Evolutionary conservation across 2,113 vertebrate species (phyloP).

Genomic region (Aythya baeri): DNA sequence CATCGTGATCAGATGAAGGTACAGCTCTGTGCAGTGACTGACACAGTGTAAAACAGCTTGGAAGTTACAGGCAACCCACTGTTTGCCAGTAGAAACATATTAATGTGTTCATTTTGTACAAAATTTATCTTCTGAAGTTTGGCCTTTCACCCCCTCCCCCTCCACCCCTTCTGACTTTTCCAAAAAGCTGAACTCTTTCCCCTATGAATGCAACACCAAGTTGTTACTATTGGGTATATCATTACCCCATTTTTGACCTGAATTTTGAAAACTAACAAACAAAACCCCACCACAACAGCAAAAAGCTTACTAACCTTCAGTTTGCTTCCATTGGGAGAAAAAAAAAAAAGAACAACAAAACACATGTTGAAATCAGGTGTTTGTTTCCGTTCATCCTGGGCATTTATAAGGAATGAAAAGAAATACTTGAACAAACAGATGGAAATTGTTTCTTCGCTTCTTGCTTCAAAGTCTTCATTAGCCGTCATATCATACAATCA

Average conservation of each 20-base stretch:
- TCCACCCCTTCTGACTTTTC: neutral
- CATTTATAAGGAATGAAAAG: slow-evolving; percentile 17
- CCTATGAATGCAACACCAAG: neutral
- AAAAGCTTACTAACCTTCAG: neutral
- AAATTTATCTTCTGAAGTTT: neutral
- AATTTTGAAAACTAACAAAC: neutral
- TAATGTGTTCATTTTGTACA: neutral
- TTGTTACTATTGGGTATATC: neutral
- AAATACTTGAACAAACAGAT: slow-evolving; percentile 33
- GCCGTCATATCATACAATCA: slow-evolving; percentile 16
- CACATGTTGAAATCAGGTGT: slow-evolving; percentile 49
- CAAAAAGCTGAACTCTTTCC: neutral
- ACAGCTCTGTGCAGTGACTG: neutral
- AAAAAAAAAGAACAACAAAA: neutral
- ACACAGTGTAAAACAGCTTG: neutral
- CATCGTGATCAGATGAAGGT: neutral
- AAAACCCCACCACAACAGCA: neutral
- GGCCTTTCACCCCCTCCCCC: no score
- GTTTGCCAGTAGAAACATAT: neutral
- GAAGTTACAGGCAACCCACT: neutral
- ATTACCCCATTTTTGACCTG: neutral
- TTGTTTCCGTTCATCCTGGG: slow-evolving; percentile 24
- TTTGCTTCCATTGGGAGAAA: neutral
- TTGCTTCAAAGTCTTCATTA: slow-evolving; percentile 42
- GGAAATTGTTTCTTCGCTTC: slow-evolving; percentile 53